These are phyloP conservation scores for Hetaerina titia DNA, from an alignment of 2,888 invertebrate species.

Conservation along the genomic window DNA sequence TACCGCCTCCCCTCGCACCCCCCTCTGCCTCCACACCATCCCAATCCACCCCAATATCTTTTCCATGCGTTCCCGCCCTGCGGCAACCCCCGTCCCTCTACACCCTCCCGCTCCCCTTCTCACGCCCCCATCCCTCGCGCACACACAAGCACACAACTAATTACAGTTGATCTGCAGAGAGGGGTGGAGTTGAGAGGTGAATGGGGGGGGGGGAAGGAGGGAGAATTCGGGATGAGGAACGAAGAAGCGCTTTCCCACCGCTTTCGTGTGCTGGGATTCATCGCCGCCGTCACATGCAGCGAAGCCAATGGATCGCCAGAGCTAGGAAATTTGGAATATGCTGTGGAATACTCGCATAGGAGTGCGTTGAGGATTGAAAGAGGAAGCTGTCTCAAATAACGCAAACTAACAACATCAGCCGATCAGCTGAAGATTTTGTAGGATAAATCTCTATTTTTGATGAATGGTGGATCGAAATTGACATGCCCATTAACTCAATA, in stretches of 20 bases:
- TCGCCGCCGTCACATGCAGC: constrained; percentile 23
- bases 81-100: neutral
- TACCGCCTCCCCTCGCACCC: neutral
- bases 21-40: neutral
- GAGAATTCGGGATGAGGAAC: neutral
- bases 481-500: no score
- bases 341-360: neutral
- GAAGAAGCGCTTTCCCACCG: neutral
- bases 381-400: neutral
- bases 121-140: neutral
- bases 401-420: neutral
- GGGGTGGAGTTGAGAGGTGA: neutral
- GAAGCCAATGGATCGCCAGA: neutral
- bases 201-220: neutral
- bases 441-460: no score
- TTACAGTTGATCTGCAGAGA: constrained; percentile 26
- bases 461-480: no score
- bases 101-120: neutral
- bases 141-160: neutral
- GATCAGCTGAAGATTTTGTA: neutral
- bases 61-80: neutral
- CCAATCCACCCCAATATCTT: neutral
- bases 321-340: neutral
- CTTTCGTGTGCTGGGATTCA: constrained; percentile 28
- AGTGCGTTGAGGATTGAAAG: neutral